A percentile compares a stretch with the other conserved stretches of the same genome.
Evolutionary conservation across 2,888 invertebrate genomes (phyloP).

Genomic region (Pammene fasciana): DNA sequence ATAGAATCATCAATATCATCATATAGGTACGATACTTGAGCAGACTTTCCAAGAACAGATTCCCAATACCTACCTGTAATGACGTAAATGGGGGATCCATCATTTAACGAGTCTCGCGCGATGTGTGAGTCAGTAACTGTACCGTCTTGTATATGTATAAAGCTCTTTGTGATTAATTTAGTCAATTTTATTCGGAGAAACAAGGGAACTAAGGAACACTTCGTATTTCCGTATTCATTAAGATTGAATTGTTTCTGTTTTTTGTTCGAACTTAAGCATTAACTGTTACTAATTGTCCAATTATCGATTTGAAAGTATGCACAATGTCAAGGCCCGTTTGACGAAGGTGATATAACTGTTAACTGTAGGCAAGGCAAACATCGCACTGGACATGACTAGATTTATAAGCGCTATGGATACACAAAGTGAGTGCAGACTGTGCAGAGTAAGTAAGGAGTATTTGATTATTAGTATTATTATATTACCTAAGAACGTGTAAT

Average conservation of each 20-base stretch:
- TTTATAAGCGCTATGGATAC: slow-evolving; percentile 15
- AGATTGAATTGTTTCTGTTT: slow-evolving; percentile 15
- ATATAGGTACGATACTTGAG: too few relatives aligned
- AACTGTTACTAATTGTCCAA: slow-evolving; percentile 33
- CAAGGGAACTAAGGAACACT: not conserved
- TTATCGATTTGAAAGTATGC: slow-evolving; percentile 53
- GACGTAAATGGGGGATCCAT: too few relatives aligned
- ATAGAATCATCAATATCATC: too few relatives aligned
- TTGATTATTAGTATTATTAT: too few relatives aligned
- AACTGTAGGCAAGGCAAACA: slow-evolving; percentile 27
- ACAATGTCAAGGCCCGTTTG: slow-evolving; percentile 42
- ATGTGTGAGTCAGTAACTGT: slow-evolving; percentile 26
- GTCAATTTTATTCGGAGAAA: not conserved
- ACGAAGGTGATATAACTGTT: slow-evolving; percentile 20
- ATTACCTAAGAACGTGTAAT: not conserved
- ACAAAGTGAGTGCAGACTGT: slow-evolving; percentile 6
- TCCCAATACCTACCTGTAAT: slow-evolving; percentile 12
- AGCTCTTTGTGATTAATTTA: not conserved
- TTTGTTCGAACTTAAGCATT: slow-evolving; percentile 27
- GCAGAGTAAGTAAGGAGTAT: too few relatives aligned
- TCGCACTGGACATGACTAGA: slow-evolving; percentile 24
- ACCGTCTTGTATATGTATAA: too few relatives aligned
- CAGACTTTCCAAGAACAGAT: slow-evolving; percentile 26
- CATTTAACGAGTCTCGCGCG: slow-evolving; percentile 8
- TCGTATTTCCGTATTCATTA: slow-evolving; percentile 7